A percentile compares a stretch with the other conserved stretches of the same genome.
These are phyloP conservation scores for Oryzias dopingdopingensis DNA, from an alignment of 2,797 vertebrate species.

Conservation along the genomic window DNA sequence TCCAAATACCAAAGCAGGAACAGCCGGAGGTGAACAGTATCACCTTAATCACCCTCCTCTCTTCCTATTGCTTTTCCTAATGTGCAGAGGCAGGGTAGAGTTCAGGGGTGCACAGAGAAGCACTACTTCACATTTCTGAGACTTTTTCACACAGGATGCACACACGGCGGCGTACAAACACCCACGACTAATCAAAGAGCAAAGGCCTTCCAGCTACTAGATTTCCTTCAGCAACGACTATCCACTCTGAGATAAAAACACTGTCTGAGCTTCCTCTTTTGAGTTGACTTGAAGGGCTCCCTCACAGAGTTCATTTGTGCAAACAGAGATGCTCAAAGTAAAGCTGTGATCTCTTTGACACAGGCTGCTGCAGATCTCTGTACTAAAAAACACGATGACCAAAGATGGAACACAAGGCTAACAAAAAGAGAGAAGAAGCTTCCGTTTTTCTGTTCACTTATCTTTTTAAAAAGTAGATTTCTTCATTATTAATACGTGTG, in stretches of 20 bases:
- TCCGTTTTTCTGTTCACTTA: too few species aligned
- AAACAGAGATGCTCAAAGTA: conserved; percentile 6
- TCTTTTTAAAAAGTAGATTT: too few species aligned
- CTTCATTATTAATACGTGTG: too few species aligned
- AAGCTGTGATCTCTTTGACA: background rate
- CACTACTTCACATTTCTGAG: conserved; percentile 7
- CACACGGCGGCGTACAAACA: conserved; percentile 15
- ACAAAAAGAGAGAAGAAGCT: too few species aligned
- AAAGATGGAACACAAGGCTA: too few species aligned
- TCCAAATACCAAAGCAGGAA: conserved; percentile 48
- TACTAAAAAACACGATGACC: too few species aligned
- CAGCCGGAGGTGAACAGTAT: conserved; percentile 59
- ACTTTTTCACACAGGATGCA: conserved; percentile 21
- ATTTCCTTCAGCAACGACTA: conserved; percentile 24
- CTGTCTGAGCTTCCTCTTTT: conserved; percentile 23
- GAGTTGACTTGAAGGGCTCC: background rate
- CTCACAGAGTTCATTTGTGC: background rate
- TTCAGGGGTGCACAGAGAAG: conserved; percentile 28
- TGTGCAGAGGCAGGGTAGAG: conserved; percentile 41
- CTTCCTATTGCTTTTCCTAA: conserved; percentile 74
- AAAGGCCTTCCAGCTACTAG: conserved; percentile 31
- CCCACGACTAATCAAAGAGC: conserved; percentile 31
- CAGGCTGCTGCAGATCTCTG: background rate
- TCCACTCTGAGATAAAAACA: conserved; percentile 22
- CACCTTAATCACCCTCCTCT: conserved; percentile 69